phyloP scores from a whole-genome alignment of 1,140 invertebrate genomes.

The Mizuhopecten yessoensis region DNA sequence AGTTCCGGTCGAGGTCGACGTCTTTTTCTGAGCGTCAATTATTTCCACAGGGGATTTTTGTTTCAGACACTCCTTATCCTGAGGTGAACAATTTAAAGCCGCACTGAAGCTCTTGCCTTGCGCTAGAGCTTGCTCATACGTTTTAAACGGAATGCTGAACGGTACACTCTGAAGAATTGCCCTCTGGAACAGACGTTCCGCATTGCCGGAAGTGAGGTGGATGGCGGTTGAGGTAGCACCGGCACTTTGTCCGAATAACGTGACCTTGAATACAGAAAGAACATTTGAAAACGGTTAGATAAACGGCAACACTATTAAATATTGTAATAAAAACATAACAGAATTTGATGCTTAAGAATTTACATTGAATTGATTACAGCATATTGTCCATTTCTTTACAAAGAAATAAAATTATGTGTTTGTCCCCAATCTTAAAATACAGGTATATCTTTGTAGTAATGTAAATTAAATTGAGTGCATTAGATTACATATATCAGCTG shows the following conservation, averaged over 20 bases:
- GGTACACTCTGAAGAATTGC: slow-evolving; percentile 66
- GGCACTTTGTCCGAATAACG: slow-evolving; percentile 73
- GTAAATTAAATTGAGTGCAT: too few species aligned
- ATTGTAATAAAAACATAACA: neutral
- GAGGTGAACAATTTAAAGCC: slow-evolving; percentile 44
- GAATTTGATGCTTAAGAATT: too few species aligned
- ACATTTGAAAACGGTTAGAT: neutral
- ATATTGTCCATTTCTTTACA: neutral
- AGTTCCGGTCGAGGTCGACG: neutral
- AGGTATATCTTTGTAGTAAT: neutral
- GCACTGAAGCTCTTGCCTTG: slow-evolving; percentile 55
- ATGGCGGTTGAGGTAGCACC: slow-evolving; percentile 64
- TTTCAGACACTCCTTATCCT: slow-evolving; percentile 59
- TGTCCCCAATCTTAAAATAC: too few species aligned
- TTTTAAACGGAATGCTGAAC: slow-evolving; percentile 63
- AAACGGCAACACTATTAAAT: neutral
- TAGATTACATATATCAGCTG: too few species aligned
- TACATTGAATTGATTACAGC: too few species aligned
- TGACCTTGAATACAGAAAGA: slow-evolving; percentile 59
- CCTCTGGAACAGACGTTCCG: slow-evolving; percentile 49
- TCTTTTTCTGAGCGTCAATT: slow-evolving; percentile 52
- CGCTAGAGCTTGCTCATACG: slow-evolving; percentile 47
- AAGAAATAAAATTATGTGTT: too few species aligned
- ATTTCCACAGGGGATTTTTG: slow-evolving; percentile 58
- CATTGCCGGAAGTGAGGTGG: slow-evolving; percentile 62